Evolutionary conservation across 2,888 invertebrate species (phyloP).

Genomic region (Camponotus fellah): DNA sequence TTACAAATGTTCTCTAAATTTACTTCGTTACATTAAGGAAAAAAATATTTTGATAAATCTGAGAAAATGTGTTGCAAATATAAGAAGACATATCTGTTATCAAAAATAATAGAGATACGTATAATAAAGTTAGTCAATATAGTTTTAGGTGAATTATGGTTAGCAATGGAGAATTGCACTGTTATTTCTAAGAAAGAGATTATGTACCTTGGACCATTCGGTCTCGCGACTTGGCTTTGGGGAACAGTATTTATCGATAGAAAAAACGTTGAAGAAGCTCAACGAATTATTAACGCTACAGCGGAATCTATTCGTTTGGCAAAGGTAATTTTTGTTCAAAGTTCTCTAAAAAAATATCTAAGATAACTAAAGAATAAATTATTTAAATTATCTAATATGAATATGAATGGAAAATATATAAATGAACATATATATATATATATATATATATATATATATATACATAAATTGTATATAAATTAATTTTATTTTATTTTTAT

Average conservation of each 20-base stretch:
- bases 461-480: not conserved
- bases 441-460: not conserved
- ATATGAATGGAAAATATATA: not conserved
- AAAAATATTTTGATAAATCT: not conserved
- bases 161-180: conserved; percentile 92
- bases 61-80: not conserved
- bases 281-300: conserved; percentile 91
- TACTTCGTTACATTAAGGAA: not conserved
- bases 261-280: conserved; percentile 90
- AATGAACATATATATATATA: not conserved
- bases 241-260: conserved; percentile 96
- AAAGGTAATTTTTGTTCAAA: conserved; percentile 86
- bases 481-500: not conserved
- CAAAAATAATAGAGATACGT: not conserved
- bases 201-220: conserved; percentile 94
- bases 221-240: conserved; percentile 94
- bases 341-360: not conserved
- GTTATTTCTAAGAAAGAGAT: conserved; percentile 95
- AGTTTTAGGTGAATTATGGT: conserved; percentile 94
- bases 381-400: not conserved
- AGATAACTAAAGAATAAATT: conserved; percentile 4
- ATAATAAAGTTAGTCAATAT: conserved; percentile 40
- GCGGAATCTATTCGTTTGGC: conserved; percentile 89
- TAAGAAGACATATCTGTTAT: not conserved
- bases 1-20: conserved; percentile 9